Evolutionary conservation across 2,797 vertebrate species (phyloP).

Genomic region (Serranus cabrilla): DNA sequence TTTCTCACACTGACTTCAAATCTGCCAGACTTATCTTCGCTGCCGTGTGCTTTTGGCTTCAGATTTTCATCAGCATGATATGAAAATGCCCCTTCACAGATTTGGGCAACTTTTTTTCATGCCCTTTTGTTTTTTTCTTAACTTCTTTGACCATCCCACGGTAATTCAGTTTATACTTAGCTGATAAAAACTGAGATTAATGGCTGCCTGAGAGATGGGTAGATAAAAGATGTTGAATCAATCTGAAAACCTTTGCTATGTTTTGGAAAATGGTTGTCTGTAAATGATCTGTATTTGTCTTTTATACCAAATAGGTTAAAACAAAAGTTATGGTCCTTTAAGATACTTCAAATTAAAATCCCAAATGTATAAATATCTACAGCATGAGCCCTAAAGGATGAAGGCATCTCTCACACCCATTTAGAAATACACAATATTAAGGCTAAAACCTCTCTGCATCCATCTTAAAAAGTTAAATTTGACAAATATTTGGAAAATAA

Average conservation of each 20-base stretch:
- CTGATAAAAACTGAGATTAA: slow-evolving; percentile 29
- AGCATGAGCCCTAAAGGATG: slow-evolving; percentile 9
- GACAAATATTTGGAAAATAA: slow-evolving; percentile 3
- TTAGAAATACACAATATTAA: slow-evolving; percentile 21
- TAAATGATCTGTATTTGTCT: background rate
- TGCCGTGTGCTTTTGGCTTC: no score
- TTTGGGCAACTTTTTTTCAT: no score
- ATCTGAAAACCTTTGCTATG: slow-evolving; percentile 7
- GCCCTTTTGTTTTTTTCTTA: background rate
- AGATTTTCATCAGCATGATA: no score
- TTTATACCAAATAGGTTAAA: slow-evolving; percentile 16
- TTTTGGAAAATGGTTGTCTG: background rate
- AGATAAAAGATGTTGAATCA: slow-evolving; percentile 33
- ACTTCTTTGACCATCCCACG: slow-evolving; percentile 14
- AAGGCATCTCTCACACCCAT: slow-evolving; percentile 13
- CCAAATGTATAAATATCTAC: slow-evolving; percentile 25
- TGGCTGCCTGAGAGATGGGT: slow-evolving; percentile 5
- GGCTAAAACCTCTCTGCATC: slow-evolving; percentile 7
- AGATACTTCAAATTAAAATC: slow-evolving; percentile 30
- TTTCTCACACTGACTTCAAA: no score
- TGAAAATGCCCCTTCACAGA: no score
- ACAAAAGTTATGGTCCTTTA: background rate
- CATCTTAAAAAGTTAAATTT: slow-evolving; percentile 7
- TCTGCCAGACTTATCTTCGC: no score
- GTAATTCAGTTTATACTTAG: no score